Evolutionary conservation across 1,140 invertebrate genomes (phyloP), one percentile per base, ranked within the genome.

Genomic region (Acyrthosiphon pisum): DNA sequence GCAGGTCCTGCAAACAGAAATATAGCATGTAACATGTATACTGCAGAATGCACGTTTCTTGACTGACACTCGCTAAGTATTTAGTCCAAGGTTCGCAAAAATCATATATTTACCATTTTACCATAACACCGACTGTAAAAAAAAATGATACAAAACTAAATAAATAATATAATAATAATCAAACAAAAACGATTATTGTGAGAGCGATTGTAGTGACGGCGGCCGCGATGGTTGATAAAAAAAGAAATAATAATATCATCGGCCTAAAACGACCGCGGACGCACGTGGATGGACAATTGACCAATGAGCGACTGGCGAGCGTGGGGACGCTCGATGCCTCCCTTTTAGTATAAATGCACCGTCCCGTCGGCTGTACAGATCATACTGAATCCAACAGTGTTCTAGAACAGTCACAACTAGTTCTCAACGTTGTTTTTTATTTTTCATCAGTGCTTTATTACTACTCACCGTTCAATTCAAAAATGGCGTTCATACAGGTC

Each of bases 401-500:
- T 93, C 91, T n/a, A 26, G 91, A 35, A 93, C 91, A n/a, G 91
- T 86, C 91, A 20, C n/a, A 86, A 37, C 41, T 83, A 41, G 68
- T 91, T 87, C 89, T 91, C 30, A 48, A 83, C 90, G 22, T 81
- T 26, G 68, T 84, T 1, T 81, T 92, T 41, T 41, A 44, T 60
- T 48, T 90, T 90, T 56, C 56, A 60, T 18, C 18, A 48, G 88
- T 56, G 48, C 4, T 41, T 37, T 56, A n/a, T 22, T 20, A 90
- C 88, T 20, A 23, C n/a, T 60, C 35, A 81, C n/a, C 60, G 44
- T n/a, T 60, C 60, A 26, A 76, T 37, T 18, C 11, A n/a, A 93
- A 93, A 86, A 93, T 93, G 91, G 76, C 91, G n/a, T 93, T 93
- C 91, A 37, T 93, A 93, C 91, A 93, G 76, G 91, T 93, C 35